Evolutionary conservation across 2,797 vertebrate species (phyloP), one percentile per base, ranked within the genome.

Genomic region (Channa striata): DNA sequence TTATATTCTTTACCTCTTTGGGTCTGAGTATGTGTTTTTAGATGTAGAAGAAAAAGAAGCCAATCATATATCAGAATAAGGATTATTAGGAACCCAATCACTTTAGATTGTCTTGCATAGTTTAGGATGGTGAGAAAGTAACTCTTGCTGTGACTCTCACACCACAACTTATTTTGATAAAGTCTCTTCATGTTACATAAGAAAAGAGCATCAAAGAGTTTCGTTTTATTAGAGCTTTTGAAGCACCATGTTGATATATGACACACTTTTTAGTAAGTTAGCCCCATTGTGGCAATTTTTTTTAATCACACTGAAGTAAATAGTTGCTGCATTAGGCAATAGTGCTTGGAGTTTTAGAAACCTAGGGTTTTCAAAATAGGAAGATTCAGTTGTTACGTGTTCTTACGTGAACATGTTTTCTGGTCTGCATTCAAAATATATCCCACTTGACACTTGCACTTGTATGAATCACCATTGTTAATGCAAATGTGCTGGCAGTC

Each of bases 401-500:
- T 62, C 93, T 93, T 81, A 94, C 94, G 89, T 81, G 93, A 92
- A 68, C 95, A 95, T 0, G 89, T 94, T 62, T 72, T 94, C 75
- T 75, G 77, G 70, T 95, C 94, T 10, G 85, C 77, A 44, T 93
- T 95, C 78, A 96, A 78, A 72, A 62, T 76, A 46, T 92, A 94
- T 42, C 95, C 95, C 17, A 65, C 76, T 5, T 71, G 85, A 88
- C 95, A 96, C 77, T 79, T 81, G 3, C 95, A 96, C 48, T 75
- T 82, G n/a, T 88, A 92, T 30, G 81, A 87, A 6, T 85, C 89
- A 0, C 49, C 78, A 0, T 77, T 87, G 2, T 83, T 91, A 77
- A 93, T 77, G 0, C 94, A 96, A 37, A 93, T 34, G 19, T 95
- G 95, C 74, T 95, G 89, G 10, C 95, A 96, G 54, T 92, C 77